A percentile compares a stretch with the other conserved stretches of the same genome.
Conservation (phyloP, 2,113 vertebrate species). For the Cochlearius cochlearius region DNA sequence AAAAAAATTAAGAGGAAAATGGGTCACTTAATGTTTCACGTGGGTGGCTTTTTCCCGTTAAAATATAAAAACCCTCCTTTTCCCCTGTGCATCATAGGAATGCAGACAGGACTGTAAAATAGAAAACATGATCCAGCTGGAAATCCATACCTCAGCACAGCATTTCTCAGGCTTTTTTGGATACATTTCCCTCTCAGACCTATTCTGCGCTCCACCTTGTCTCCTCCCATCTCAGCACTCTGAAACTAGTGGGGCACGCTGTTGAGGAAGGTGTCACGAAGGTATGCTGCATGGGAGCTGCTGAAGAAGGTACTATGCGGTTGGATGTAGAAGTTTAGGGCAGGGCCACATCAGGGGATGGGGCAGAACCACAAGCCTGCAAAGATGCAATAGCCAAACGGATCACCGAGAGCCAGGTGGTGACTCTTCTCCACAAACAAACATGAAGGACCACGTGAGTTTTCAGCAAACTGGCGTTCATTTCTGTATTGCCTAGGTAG, state of each 20-base stretch:
- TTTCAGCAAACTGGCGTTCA: neutral
- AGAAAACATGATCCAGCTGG: neutral
- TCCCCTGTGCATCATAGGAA: neutral
- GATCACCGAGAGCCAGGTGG: neutral
- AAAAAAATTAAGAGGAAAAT: neutral
- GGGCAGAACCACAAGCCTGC: neutral
- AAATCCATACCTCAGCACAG: neutral
- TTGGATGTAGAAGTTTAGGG: neutral
- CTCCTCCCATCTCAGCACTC: neutral
- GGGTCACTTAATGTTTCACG: neutral
- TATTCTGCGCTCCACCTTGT: neutral
- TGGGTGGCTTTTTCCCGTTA: neutral
- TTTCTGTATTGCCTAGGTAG: neutral
- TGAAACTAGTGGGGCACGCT: neutral
- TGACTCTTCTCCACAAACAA: neutral
- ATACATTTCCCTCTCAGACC: neutral
- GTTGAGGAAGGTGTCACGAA: accelerated
- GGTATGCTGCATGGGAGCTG: neutral
- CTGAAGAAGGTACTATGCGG: neutral
- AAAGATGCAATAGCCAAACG: neutral
- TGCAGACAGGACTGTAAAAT: neutral
- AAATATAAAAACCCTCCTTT: neutral
- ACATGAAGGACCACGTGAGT: accelerated
- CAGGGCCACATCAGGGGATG: neutral
- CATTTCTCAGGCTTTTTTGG: neutral